Evolutionary conservation across 1,140 invertebrate genomes (phyloP), one percentile per base, ranked within the genome.

Genomic region (Trichonephila inaurata): DNA sequence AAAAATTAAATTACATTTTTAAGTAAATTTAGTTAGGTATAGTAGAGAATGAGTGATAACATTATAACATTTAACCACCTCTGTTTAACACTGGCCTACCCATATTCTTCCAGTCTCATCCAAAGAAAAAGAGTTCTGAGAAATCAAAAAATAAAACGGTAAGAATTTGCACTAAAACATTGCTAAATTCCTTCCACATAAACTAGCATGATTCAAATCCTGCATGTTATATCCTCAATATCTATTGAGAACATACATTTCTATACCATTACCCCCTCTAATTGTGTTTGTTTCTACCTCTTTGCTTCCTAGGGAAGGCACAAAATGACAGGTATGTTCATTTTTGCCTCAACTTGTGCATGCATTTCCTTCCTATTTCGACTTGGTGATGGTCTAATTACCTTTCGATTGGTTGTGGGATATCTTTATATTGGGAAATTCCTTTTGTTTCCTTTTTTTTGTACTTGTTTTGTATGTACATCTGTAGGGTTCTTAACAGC

Each of bases 311-410:
- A 93, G 92, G 92, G 86, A 89, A 93, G 92, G 92, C 92, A 93
- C 92, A 93, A 93, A 93, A 93, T 93, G 92, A 93, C 92, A 93
- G 92, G 92, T 93, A 93, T 93, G 92, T 93, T 93, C 92, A 93
- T 93, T 93, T 93, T 93, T 88, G 92, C 92, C 92, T 87, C 28
- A 91, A 85, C 58, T 86, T 92, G 19, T 72, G 86, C 86, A 62
- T 93, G 92, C 64, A 19, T 92, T 24, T 61, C n/a, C 61, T 88
- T 64, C 60, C 58, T 44, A 28, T 83, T 64, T 83, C 21, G 64
- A 77, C n/a, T 62, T 19, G 83, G 66, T 93, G 64, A 58, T 64
- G 69, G 83, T 87, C 28, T 89, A 16, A 12, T 51, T 85, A 51
- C n/a, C 24, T n/a, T 19, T n/a, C 33, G 16, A 33, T 2, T 8